These are phyloP conservation scores for Arctopsyche grandis DNA, from an alignment of 1,140 invertebrate genomes.

Conservation along the genomic window DNA sequence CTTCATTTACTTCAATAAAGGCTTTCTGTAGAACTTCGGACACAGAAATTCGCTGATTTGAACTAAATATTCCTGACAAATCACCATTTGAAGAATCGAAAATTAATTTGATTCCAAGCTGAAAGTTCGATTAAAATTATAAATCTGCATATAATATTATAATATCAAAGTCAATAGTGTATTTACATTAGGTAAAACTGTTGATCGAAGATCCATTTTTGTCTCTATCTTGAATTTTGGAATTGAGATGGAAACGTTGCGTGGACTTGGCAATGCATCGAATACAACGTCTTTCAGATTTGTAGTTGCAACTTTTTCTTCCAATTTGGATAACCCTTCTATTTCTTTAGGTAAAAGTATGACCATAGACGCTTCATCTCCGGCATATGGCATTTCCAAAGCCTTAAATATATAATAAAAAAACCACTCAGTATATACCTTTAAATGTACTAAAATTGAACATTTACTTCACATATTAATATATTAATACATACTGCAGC, in stretches of 20 bases:
- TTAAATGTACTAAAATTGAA: no score
- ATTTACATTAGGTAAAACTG: constrained; percentile 44
- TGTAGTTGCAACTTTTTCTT: not conserved
- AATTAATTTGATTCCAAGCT: not conserved
- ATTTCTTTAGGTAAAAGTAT: not conserved
- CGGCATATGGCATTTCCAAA: not conserved
- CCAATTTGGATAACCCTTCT: not conserved
- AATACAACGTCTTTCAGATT: not conserved
- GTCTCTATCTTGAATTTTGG: constrained; percentile 66
- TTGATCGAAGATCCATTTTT: constrained; percentile 55
- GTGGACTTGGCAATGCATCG: not conserved
- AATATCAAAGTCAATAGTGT: constrained; percentile 45
- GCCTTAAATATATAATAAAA: not conserved
- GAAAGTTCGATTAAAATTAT: not conserved
- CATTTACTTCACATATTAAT: no score
- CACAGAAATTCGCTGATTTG: constrained; percentile 51
- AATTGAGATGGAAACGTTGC: constrained; percentile 36
- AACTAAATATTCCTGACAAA: not conserved
- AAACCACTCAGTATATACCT: no score
- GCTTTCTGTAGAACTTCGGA: constrained; percentile 71
- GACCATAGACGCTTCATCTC: not conserved
- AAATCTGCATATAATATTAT: not conserved
- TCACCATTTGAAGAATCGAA: not conserved
- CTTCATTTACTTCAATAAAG: constrained; percentile 74
- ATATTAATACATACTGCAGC: no score